A percentile compares a stretch with the other conserved stretches of the same genome.
These are phyloP conservation scores for Epinephelus fuscoguttatus DNA, from an alignment of 2,113 vertebrate genomes.

Conservation along the genomic window DNA sequence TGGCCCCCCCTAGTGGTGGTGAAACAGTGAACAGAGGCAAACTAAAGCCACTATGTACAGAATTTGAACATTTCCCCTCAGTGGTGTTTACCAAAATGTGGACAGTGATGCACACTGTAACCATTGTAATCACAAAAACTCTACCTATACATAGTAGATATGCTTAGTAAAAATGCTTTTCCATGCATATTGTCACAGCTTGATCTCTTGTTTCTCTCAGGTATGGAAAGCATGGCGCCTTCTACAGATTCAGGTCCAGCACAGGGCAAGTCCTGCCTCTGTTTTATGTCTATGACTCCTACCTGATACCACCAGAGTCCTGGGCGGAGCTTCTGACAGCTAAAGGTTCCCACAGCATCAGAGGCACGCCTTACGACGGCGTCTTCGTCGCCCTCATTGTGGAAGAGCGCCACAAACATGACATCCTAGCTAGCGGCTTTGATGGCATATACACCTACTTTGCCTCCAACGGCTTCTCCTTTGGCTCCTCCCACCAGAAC, in stretches of 20 bases:
- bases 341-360: constrained; percentile 86
- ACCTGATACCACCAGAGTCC: constrained; percentile 88
- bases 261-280: constrained; percentile 89
- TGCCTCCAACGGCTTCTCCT: constrained; percentile 93
- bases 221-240: constrained; percentile 90
- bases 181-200: background rate
- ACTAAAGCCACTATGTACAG: background rate
- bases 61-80: background rate
- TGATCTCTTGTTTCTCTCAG: constrained; percentile 65
- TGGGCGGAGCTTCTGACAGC: constrained; percentile 90
- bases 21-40: too few relatives aligned
- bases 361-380: constrained; percentile 89
- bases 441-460: constrained; percentile 94
- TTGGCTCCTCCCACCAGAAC: constrained; percentile 94
- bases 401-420: constrained; percentile 90
- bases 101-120: background rate
- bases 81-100: too few relatives aligned
- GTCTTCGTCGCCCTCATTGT: constrained; percentile 90
- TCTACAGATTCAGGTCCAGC: constrained; percentile 90
- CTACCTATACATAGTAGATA: too few relatives aligned
- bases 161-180: background rate
- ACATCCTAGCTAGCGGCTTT: constrained; percentile 88
- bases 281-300: constrained; percentile 94
- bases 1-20: too few relatives aligned
- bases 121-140: background rate